Evolutionary conservation across 2,888 invertebrate genomes (phyloP).

Genomic region (Dione juno): DNA sequence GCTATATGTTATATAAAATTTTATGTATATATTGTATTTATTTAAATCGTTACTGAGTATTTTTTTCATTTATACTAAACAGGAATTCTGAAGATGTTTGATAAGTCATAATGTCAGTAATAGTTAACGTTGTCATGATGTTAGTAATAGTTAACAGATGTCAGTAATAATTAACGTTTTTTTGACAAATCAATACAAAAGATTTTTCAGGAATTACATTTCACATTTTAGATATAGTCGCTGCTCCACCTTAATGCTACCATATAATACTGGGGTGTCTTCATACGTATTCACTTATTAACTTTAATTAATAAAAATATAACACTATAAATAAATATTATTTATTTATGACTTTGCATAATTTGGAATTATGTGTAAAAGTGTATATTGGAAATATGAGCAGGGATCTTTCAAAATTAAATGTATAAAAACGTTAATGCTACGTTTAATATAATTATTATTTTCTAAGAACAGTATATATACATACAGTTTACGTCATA

Average conservation of each 20-base stretch:
- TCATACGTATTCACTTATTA: not conserved
- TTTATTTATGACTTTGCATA: not conserved
- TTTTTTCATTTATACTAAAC: not conserved
- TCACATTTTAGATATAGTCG: not conserved
- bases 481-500: conserved; percentile 27
- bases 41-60: not conserved
- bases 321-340: not conserved
- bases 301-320: not conserved
- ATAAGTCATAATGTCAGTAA: no score
- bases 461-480: not conserved
- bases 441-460: not conserved
- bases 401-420: not conserved
- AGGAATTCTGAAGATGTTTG: not conserved
- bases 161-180: no score
- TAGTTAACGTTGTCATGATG: no score
- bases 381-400: not conserved
- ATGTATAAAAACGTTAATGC: not conserved
- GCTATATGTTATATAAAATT: not conserved
- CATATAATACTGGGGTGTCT: no score
- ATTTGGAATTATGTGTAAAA: not conserved
- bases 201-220: not conserved
- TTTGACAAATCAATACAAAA: not conserved
- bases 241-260: not conserved
- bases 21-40: not conserved
- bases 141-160: no score